Base-by-base conservation (phyloP, 2,113 vertebrate genomes). In the Balaeniceps rex region DNA sequence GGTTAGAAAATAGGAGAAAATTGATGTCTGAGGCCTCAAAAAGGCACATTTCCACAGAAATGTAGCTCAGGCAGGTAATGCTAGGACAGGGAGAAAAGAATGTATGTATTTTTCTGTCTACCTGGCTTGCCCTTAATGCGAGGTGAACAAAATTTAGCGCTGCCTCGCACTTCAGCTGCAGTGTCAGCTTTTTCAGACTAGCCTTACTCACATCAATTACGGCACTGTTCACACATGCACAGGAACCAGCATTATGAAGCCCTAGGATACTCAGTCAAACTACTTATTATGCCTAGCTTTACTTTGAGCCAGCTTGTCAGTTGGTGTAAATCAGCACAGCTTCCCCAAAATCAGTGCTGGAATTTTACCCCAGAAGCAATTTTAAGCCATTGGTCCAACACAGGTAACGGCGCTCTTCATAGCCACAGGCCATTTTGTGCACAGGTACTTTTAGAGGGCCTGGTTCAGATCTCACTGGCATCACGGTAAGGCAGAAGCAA, bases 1-100 rank as follows among this genome's bases (percentile, higher is more conserved):
- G 34, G 28, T 51, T 85, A n/a, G 34, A 95, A 94, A 95, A 87
- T 23, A 83, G 49, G 81, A 60, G 47, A 79, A 94, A 94, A 96
- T 74, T 82, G 74, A 90, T 70, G 84, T 80, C 19, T 87, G 61
- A 95, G n/a, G 47, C 57, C 57, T 90, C 75, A 85, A 78, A 58
- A 36, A 47, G 70, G 51, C 58, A 40, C 19, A 74, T 68, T 58
- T 94, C 75, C 66, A 88, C 58, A 63, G 54, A 80, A 86, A 58
- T 1, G n/a, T 22, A 74, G 81, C 57, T 78, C 75, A 74, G 42
- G 54, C 74, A 88, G 63, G 49, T 13, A 66, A 40, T 21, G 21
- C 63, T 79, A 49, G 54, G 82, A 54, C 61, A 93, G 31, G 40
- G 42, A 69, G 46, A 92, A 31, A 51, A 81, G 65, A 79, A 47